A percentile compares a stretch with the other conserved stretches of the same genome.
Conservation (phyloP, 2,113 vertebrate species). For the Asarcornis scutulata region DNA sequence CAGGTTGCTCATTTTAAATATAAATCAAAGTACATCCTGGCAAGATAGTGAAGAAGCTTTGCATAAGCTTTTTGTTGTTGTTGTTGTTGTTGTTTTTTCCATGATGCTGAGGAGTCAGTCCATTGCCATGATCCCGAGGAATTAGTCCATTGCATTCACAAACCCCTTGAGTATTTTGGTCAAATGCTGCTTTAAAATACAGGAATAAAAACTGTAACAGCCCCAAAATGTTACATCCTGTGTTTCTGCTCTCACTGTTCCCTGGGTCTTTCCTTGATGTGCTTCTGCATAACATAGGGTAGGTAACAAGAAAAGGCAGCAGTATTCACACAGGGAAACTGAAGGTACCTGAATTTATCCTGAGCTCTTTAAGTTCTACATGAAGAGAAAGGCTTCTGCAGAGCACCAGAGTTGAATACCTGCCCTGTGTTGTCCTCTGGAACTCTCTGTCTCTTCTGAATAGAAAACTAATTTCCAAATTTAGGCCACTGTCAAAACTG, state of each 20-base stretch:
- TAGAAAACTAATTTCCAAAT: neutral
- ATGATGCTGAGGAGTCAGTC: too few species aligned
- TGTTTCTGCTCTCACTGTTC: neutral
- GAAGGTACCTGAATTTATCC: neutral
- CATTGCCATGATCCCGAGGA: neutral
- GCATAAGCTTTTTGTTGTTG: accelerated
- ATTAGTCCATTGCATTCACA: neutral
- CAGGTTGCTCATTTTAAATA: neutral
- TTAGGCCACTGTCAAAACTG: neutral
- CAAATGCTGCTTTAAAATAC: neutral
- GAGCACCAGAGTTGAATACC: neutral
- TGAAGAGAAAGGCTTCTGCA: neutral
- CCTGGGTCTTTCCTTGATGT: neutral
- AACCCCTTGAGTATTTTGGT: neutral
- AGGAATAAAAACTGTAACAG: neutral
- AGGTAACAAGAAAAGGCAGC: neutral
- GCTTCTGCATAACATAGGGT: neutral
- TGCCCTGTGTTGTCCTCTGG: neutral
- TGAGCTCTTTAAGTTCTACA: neutral
- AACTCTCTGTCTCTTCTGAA: neutral
- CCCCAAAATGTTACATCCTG: neutral
- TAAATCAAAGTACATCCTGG: neutral
- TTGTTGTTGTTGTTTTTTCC: neutral
- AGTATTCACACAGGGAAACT: neutral
- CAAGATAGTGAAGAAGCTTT: neutral